Conservation (phyloP, 2,797 vertebrate species). For the Hippopotamyrus pictus region DNA sequence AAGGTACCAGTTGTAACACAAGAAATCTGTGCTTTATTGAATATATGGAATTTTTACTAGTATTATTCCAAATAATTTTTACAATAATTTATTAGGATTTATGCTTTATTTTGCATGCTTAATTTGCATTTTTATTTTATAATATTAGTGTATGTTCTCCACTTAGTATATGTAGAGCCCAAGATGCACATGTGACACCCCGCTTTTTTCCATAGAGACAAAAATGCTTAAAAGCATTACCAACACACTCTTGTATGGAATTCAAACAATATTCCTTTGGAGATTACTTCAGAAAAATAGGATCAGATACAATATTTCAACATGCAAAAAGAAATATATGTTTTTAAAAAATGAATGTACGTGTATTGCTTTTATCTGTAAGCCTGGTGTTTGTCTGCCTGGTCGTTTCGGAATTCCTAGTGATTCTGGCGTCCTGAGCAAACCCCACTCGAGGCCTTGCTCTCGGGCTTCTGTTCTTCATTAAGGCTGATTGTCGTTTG, state of each 20-base stretch:
- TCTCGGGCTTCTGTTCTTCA: not conserved
- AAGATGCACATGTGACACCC: not conserved
- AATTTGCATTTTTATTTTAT: not conserved
- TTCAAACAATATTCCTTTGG: not conserved
- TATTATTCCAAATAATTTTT: not conserved
- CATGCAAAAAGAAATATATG: not conserved
- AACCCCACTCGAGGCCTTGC: not conserved
- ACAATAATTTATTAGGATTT: not conserved
- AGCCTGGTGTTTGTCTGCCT: not conserved
- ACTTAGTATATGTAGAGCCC: not conserved
- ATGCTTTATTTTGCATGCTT: not conserved
- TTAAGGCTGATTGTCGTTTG: constrained; percentile 9
- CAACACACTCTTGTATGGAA: not conserved
- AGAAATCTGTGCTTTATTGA: not conserved
- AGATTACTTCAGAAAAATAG: not conserved
- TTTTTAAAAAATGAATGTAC: not conserved
- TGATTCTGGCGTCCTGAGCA: not conserved
- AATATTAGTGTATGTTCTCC: not conserved
- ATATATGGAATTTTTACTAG: not conserved
- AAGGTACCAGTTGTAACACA: not conserved
- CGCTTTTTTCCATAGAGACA: not conserved
- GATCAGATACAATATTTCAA: not conserved
- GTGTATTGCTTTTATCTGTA: not conserved
- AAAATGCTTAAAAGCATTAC: not conserved
- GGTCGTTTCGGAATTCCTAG: not conserved